phyloP scores from a whole-genome alignment of 2,888 invertebrate genomes.

The Chirona hameri region DNA sequence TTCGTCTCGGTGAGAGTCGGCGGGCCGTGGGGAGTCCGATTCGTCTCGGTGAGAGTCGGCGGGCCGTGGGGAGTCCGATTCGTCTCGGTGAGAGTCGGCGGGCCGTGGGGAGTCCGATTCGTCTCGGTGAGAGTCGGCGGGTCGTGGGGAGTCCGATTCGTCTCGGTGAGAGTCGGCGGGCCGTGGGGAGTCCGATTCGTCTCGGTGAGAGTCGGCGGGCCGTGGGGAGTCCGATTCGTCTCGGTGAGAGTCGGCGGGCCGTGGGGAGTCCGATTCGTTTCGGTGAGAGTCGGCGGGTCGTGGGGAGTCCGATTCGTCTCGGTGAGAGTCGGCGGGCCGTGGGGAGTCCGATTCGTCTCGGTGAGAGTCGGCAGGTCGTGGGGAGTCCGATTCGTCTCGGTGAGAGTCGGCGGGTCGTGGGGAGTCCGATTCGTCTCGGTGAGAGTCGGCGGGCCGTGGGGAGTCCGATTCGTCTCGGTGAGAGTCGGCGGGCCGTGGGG shows the following conservation, averaged over 20 bases:
- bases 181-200: background rate
- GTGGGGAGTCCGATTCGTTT: conserved; percentile 83
- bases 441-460: too few species aligned
- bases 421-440: too few species aligned
- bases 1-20: conserved; percentile 47
- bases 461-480: too few species aligned
- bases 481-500: too few species aligned
- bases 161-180: conserved; percentile 66
- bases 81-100: too few species aligned
- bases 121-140: too few species aligned
- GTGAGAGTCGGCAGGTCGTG: conserved; percentile 64
- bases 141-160: conserved; percentile 64
- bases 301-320: background rate
- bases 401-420: conserved; percentile 53
- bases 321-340: too few species aligned
- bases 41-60: conserved; percentile 73
- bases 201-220: too few species aligned
- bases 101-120: too few species aligned
- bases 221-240: too few species aligned
- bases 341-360: too few species aligned
- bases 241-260: conserved; percentile 60
- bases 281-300: conserved; percentile 59
- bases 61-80: background rate
- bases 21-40: conserved; percentile 79
- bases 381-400: conserved; percentile 84